Evolutionary conservation across 2,113 vertebrate genomes (phyloP).

Genomic region (Steatornis caripensis): DNA sequence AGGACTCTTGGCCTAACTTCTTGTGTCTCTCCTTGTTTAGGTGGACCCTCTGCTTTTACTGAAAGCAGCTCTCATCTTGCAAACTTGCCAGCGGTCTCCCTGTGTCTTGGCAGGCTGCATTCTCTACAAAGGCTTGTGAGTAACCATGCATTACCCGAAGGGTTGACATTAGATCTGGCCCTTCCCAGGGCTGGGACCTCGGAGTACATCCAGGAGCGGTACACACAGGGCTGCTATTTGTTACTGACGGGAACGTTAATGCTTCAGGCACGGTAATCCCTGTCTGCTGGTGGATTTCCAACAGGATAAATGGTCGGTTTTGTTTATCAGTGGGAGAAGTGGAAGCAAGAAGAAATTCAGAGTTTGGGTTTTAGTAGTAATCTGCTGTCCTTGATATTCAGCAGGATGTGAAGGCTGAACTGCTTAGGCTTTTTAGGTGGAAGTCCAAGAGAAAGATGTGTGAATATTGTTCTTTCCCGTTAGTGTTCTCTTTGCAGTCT

Average conservation of each 20-base stretch:
- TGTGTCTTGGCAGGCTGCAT: slow-evolving; percentile 88
- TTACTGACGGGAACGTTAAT: fast-evolving
- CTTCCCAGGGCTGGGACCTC: neutral
- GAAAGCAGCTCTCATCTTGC: slow-evolving; percentile 92
- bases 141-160: neutral
- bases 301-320: neutral
- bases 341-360: neutral
- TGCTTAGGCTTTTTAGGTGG: neutral
- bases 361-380: neutral
- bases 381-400: neutral
- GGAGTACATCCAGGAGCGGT: neutral
- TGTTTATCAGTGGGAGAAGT: neutral
- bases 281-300: neutral
- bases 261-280: neutral
- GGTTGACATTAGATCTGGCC: neutral
- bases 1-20: neutral
- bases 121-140: slow-evolving; percentile 85
- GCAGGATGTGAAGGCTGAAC: neutral
- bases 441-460: neutral
- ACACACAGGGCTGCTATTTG: neutral
- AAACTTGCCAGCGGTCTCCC: slow-evolving; percentile 87
- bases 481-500: neutral
- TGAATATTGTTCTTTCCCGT: neutral
- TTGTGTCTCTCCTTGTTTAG: slow-evolving; percentile 59
- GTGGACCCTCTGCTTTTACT: slow-evolving; percentile 91